Evolutionary conservation across 2,797 vertebrate genomes (phyloP), one percentile per base, ranked within the genome.

Genomic region (Sardinella longiceps): DNA sequence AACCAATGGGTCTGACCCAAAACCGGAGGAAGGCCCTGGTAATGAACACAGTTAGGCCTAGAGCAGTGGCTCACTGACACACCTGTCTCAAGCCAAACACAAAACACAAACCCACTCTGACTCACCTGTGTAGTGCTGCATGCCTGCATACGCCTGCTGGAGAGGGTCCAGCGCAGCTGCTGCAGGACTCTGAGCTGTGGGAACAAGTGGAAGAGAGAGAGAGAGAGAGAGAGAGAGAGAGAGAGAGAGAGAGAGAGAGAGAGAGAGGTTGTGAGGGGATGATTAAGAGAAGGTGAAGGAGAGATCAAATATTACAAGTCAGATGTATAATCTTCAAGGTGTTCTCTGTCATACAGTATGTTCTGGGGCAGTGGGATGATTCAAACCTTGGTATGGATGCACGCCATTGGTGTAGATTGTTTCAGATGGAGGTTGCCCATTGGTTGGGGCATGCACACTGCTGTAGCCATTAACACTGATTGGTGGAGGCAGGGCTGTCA

Each of bases 41-140:
- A 70, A 37, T 93, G 91, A 92, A 93, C 92, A 91, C 91, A 93
- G 92, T 92, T 91, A 86, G 25, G 25, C 77, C 77, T 70, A 4
- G 51, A 80, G 92, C 77, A n/a, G n/a, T n/a, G n/a, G n/a, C n/a
- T n/a, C n/a, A n/a, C n/a, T n/a, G n/a, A n/a, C n/a, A n/a, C n/a
- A n/a, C n/a, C n/a, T n/a, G n/a, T n/a, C n/a, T n/a, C n/a, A n/a
- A n/a, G n/a, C n/a, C n/a, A n/a, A n/a, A n/a, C n/a, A n/a, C n/a
- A n/a, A n/a, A n/a, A n/a, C n/a, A n/a, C n/a, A n/a, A 28, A 30
- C 63, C 30, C 11, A 30, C 14, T 30, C 14, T 28, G 18, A 81
- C 94, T 85, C 86, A 98, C 97, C 97, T 95, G 97, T 98, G 84
- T 98, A 98, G 92, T 98, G 97, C 89, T 98, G 97, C 97, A 98